phyloP scores from a whole-genome alignment of 2,797 vertebrate species.

The Delichon dasypus region DNA sequence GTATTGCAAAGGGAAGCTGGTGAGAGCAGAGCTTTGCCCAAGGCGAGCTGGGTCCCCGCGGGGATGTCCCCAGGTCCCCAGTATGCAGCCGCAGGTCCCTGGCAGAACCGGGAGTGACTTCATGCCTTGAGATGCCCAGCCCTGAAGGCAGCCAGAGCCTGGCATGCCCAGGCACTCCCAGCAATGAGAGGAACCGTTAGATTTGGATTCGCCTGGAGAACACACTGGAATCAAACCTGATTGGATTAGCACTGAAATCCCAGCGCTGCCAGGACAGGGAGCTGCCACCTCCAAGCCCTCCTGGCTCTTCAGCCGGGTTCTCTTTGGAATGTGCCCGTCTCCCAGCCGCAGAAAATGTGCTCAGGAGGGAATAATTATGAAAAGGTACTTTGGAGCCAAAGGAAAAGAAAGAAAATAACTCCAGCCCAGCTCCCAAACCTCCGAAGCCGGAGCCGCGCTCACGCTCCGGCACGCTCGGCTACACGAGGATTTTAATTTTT shows the following conservation, averaged over 20 bases:
- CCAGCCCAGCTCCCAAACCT: not conserved
- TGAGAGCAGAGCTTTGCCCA: not conserved
- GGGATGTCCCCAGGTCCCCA: not conserved
- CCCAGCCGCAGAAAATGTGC: not conserved
- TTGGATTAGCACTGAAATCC: not conserved
- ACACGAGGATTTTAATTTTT: not conserved
- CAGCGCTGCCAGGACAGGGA: not conserved
- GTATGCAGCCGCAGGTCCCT: fast-evolving
- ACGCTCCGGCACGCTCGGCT: not conserved
- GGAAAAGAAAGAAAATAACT: not conserved
- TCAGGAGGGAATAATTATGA: not conserved
- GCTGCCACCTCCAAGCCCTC: not conserved
- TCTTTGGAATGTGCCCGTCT: not conserved
- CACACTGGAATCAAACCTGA: not conserved
- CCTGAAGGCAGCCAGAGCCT: not conserved
- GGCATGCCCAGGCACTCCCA: not conserved
- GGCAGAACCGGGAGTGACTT: not conserved
- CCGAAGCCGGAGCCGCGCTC: fast-evolving
- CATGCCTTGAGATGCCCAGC: not conserved
- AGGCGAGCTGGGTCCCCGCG: fast-evolving
- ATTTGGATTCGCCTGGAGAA: constrained; percentile 1
- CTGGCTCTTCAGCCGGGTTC: not conserved
- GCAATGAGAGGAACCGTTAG: not conserved
- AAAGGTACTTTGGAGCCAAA: not conserved
- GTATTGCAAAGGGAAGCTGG: not conserved